Evolutionary conservation across 2,113 vertebrate species (phyloP).

Genomic region (Mustelus asterias): DNA sequence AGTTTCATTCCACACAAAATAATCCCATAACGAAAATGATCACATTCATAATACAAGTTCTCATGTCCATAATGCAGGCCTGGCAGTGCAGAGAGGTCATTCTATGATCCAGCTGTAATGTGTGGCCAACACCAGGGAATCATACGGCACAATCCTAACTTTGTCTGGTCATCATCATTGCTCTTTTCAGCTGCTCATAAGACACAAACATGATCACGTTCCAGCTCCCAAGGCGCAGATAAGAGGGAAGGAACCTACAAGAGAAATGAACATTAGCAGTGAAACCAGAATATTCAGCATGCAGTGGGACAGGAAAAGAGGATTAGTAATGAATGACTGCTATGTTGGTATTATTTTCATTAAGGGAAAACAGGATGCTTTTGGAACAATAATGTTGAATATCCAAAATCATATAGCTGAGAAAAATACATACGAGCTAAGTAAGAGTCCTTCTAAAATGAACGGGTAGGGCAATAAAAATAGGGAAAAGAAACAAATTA

Average conservation of each 20-base stretch:
- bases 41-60: not conserved
- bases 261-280: not conserved
- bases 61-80: not conserved
- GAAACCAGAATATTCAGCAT: not conserved
- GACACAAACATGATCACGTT: constrained; percentile 70
- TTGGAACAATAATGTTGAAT: not conserved
- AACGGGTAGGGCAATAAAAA: not conserved
- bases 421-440: not conserved
- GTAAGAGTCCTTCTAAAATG: not conserved
- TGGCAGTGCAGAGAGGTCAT: not conserved
- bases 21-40: not conserved
- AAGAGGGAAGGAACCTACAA: constrained; percentile 62
- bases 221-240: constrained; percentile 65
- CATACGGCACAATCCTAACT: constrained; percentile 44
- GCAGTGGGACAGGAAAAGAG: not conserved
- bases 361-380: not conserved
- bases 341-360: not conserved
- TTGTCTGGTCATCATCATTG: constrained; percentile 64
- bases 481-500: not conserved
- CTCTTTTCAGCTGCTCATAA: constrained; percentile 67
- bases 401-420: not conserved
- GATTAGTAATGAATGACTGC: not conserved
- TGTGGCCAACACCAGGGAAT: not conserved
- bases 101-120: not conserved
- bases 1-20: not conserved